Percentiles rank a stretch among this genome's conserved stretches.
Conservation (phyloP, 2,888 invertebrate species). For the Erebia ligea region DNA sequence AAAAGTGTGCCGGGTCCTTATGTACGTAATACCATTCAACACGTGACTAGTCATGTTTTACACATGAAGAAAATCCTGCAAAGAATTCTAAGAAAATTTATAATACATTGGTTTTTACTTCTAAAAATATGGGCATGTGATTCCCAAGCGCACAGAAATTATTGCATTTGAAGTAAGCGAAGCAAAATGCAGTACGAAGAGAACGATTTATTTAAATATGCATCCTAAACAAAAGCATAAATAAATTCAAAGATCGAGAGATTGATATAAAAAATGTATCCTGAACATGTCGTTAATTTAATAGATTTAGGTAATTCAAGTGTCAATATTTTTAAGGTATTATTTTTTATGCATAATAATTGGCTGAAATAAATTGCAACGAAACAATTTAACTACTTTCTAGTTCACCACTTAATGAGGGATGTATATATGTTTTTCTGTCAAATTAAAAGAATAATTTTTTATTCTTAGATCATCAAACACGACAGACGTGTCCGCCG, state of each 20-base stretch:
- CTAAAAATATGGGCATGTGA: not conserved
- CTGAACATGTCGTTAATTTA: too few relatives aligned
- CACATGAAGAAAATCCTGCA: constrained; percentile 21
- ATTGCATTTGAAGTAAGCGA: too few relatives aligned
- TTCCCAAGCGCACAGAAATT: not conserved
- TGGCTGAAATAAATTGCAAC: not conserved
- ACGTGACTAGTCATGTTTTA: constrained; percentile 13
- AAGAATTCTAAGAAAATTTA: constrained; percentile 14
- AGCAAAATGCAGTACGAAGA: too few relatives aligned
- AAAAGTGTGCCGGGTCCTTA: constrained; percentile 61
- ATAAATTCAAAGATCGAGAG: too few relatives aligned
- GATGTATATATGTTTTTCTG: not conserved
- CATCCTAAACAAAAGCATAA: too few relatives aligned
- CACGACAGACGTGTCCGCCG: constrained; percentile 61
- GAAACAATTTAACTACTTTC: not conserved
- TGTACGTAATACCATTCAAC: constrained; percentile 31
- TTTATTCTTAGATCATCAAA: constrained; percentile 51
- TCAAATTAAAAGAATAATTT: constrained; percentile 21
- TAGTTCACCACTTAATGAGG: not conserved
- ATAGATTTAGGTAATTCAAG: too few relatives aligned
- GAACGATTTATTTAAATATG: too few relatives aligned
- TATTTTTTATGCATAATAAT: not conserved
- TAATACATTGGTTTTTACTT: constrained; percentile 4
- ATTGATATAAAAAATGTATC: too few relatives aligned
- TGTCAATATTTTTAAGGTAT: too few relatives aligned